A percentile compares a stretch with the other conserved stretches of the same genome.
phyloP scores from a whole-genome alignment of 2,797 vertebrate species.

The Yasuhikotakia modesta region DNA sequence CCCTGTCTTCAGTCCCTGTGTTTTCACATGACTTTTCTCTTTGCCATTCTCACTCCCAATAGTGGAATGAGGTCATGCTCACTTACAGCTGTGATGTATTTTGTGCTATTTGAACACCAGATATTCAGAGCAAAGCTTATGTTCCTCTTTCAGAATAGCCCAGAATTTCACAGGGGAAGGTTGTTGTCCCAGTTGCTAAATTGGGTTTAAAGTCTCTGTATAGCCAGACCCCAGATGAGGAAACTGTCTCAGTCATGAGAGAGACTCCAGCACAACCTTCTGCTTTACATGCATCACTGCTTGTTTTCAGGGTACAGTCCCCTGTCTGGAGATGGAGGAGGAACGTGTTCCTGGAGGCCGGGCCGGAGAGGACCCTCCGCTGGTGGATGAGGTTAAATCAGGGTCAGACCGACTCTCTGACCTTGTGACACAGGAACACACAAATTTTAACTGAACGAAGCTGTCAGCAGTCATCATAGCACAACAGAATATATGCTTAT shows the following conservation, averaged over 20 bases:
- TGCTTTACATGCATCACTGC: neutral
- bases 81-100: neutral
- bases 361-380: constrained; percentile 86
- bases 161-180: neutral
- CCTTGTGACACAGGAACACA: constrained; percentile 48
- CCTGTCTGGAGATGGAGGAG: constrained; percentile 78
- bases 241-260: neutral
- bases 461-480: constrained; percentile 55
- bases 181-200: neutral
- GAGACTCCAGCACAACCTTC: neutral
- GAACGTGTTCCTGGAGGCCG: constrained; percentile 67
- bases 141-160: neutral
- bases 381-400: constrained; percentile 91
- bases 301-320: constrained; percentile 74
- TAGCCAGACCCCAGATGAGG: neutral
- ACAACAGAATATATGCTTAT: neutral
- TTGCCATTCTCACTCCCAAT: too few relatives aligned
- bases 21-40: too few relatives aligned
- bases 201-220: neutral
- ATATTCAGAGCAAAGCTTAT: neutral
- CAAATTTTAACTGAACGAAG: constrained; percentile 62
- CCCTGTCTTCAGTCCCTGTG: too few relatives aligned
- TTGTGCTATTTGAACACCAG: neutral
- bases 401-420: constrained; percentile 54
- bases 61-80: too few relatives aligned